These are phyloP conservation scores for Dasyprocta punctata DNA, from an alignment of 2,113 vertebrate genomes.

Conservation along the genomic window DNA sequence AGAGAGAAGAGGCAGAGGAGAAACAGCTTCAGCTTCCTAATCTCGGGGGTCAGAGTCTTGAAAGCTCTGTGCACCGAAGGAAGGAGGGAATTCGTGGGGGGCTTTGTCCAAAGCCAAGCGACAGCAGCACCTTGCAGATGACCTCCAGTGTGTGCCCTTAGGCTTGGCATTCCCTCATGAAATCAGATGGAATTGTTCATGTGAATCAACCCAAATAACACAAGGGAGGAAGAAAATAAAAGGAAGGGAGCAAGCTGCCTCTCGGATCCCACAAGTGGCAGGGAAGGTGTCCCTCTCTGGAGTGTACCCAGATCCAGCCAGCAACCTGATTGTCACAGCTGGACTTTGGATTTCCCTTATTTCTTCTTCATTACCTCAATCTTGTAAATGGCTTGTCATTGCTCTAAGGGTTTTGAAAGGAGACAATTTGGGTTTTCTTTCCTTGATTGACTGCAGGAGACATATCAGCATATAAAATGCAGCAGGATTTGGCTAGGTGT, in stretches of 20 bases:
- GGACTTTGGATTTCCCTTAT: neutral
- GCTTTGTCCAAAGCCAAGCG: neutral
- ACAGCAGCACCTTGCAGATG: neutral
- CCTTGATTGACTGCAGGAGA: conserved; percentile 13
- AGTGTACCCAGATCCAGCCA: neutral
- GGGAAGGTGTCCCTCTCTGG: neutral
- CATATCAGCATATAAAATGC: neutral
- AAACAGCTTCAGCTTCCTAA: neutral
- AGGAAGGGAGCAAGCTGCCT: neutral
- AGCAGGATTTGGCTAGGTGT: neutral
- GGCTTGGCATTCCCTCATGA: neutral
- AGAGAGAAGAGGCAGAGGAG: neutral
- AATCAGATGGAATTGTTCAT: neutral
- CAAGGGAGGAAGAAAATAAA: neutral
- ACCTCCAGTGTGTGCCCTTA: neutral
- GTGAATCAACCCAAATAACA: neutral
- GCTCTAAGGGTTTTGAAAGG: conserved; percentile 23
- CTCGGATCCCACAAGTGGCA: neutral
- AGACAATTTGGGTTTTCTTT: conserved; percentile 38
- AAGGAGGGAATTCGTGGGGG: neutral
- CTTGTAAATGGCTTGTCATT: neutral
- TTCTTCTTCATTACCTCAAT: neutral
- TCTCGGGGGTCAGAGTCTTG: neutral
- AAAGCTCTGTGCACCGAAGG: neutral
- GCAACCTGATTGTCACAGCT: neutral